phyloP scores from a whole-genome alignment of 2,888 invertebrate genomes.

The Furcula furcula region DNA sequence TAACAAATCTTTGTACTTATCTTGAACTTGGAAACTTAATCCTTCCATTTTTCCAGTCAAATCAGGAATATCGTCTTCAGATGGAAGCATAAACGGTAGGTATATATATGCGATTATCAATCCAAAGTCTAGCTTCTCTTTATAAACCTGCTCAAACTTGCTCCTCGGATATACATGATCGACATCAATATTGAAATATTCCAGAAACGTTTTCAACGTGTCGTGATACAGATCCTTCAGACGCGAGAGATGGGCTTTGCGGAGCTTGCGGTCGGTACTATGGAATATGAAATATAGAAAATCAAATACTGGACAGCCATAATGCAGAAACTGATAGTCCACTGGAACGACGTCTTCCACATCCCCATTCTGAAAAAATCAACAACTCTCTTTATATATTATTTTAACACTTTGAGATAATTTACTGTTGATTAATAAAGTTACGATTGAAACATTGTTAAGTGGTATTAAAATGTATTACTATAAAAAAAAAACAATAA shows the following conservation, averaged over 20 bases:
- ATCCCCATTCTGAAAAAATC: slow-evolving; percentile 7
- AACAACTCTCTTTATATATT: too few relatives aligned
- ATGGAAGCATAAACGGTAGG: slow-evolving; percentile 39
- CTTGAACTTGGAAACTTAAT: slow-evolving; percentile 30
- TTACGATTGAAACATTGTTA: too few relatives aligned
- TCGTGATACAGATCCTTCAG: slow-evolving; percentile 1
- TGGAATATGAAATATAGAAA: neutral
- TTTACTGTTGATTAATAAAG: too few relatives aligned
- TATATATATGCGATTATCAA: slow-evolving; percentile 35
- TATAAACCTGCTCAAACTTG: slow-evolving; percentile 40
- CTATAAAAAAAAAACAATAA: too few relatives aligned
- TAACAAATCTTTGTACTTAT: slow-evolving; percentile 28
- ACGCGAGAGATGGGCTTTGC: neutral
- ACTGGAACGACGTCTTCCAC: neutral
- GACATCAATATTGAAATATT: slow-evolving; percentile 23
- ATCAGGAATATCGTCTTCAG: slow-evolving; percentile 36
- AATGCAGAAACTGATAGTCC: slow-evolving; percentile 9
- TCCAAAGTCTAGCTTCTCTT: slow-evolving; percentile 43
- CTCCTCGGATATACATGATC: slow-evolving; percentile 31
- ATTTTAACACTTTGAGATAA: too few relatives aligned
- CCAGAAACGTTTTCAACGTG: slow-evolving; percentile 6
- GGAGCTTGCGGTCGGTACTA: neutral
- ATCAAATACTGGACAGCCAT: slow-evolving; percentile 8
- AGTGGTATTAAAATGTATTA: too few relatives aligned
- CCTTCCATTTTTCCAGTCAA: slow-evolving; percentile 19